A percentile compares a stretch with the other conserved stretches of the same genome.
These are phyloP conservation scores for Eustalomyia histrio DNA, from an alignment of 2,888 invertebrate species.

Conservation along the genomic window DNA sequence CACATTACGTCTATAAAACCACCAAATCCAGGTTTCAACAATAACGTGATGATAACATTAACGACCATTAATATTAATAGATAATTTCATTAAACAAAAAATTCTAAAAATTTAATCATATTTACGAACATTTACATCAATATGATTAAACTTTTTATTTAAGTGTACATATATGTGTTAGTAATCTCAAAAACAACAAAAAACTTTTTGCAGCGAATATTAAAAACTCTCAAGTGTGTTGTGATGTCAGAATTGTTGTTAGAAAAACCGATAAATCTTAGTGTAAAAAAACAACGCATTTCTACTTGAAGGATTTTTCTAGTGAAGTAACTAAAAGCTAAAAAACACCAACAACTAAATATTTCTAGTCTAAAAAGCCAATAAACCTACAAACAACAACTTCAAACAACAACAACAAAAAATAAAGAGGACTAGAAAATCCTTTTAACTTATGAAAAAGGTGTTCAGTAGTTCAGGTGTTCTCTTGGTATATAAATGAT, in stretches of 20 bases:
- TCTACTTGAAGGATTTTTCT: conserved; percentile 46
- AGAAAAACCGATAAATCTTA: conserved; percentile 57
- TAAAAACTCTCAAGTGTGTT: conserved; percentile 54
- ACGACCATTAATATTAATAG: no score
- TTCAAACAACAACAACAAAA: conserved; percentile 16
- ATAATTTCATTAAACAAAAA: no score
- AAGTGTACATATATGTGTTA: neutral
- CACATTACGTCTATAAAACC: no score
- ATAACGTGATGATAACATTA: no score
- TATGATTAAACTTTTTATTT: no score
- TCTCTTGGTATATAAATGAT: neutral
- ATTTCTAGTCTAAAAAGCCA: conserved; percentile 51
- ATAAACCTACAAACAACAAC: conserved; percentile 55
- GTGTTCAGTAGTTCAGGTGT: conserved; percentile 4
- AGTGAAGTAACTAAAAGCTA: conserved; percentile 15
- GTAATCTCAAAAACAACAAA: neutral
- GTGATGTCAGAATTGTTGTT: conserved; percentile 35
- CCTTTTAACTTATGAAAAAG: conserved; percentile 16
- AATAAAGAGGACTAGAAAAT: neutral
- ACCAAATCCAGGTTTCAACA: no score
- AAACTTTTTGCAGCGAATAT: conserved; percentile 43
- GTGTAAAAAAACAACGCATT: conserved; percentile 36
- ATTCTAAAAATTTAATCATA: neutral
- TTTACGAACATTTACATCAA: neutral
- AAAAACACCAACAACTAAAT: conserved; percentile 23